Evolutionary conservation across 35 echinoderm and acorn worm species (phyloP), one percentile per base, ranked within the genome.

Genomic region (Patiria miniata): DNA sequence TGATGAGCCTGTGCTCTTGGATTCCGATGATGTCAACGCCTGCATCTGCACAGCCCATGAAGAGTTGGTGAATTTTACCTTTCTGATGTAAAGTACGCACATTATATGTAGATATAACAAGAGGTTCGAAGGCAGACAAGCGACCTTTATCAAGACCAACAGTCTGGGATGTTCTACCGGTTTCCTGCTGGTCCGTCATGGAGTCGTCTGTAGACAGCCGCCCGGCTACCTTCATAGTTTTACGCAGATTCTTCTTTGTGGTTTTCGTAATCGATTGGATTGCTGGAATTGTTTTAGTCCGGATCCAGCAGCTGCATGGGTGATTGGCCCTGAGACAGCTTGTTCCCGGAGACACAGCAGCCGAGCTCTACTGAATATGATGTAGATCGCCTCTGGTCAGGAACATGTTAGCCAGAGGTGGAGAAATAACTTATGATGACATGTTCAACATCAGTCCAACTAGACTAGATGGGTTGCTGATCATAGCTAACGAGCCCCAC

Each of bases 51-150:
- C 83, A 85, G 10, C 55, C 83, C 83, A 85, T 85, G 42, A 85
- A 85, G 32, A 85, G 83, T 85, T 85, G 83, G 32, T 85, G 83
- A 22, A 39, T 32, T 85, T 85, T 85, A 18, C 83, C 83, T 78
- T 15, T 5, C 28, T 78, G 10, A 21, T 8, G 42, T 2, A 85
- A 58, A 38, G 83, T 85, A 39, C 83, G 56, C 3, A 85, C 83
- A 85, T 85, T 85, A 17, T 85, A 85, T 37, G 54, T 39, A 7
- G 83, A 85, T 85, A 85, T 85, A 37, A 68, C 28, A 7, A 85
- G 55, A 37, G 83, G 83, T 85, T 85, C 42, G 83, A 85, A 85
- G 83, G 83, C 56, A 85, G 40, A 36, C 8, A 61, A 85, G 83
- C 28, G 52, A 85, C 83, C 59, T 4, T 4, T 34, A 68, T 85